Evolutionary conservation across 2,797 vertebrate genomes (phyloP), one percentile per base, ranked within the genome.

Genomic region (Chelmon rostratus): DNA sequence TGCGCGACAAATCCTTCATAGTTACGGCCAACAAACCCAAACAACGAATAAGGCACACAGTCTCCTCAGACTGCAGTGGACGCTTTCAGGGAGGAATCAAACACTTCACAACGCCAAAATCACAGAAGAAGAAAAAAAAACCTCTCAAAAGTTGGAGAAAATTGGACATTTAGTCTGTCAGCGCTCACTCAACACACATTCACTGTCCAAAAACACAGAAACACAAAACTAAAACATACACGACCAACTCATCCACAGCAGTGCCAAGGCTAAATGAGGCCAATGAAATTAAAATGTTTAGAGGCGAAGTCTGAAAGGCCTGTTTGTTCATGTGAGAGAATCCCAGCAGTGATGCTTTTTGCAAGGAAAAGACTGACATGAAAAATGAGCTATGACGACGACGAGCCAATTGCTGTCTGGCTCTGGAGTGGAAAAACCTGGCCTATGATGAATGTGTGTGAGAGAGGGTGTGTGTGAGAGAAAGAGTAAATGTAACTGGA

Each of bases 271-370:
- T 78, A 72, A 89, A 93, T 58, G 78, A 87, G 83, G 83, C 80
- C 89, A 89, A 72, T 57, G 73, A 85, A 87, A 91, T 92, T 86
- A 87, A 91, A 90, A 88, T 89, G 80, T 91, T 92, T 89, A 88
- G 84, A 88, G 78, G 86, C 63, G 0, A 76, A 56, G 73, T 80
- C 72, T 93, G 86, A 92, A 91, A 88, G 89, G 86, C 68, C 85
- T 92, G 88, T 92, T 93, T 92, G 91, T 92, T 91, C 81, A 76
- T 84, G 79, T 70, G 80, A 81, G 89, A 89, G 81, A 82, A 91
- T 90, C 86, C 70, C 78, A 89, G 87, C 79, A 73, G 75, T 85
- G 86, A 89, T 88, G 90, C 72, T 75, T 84, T 92, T 82, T 87
- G 80, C 86, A 78, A 86, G 82, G 78, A 91, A 83, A 88, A 70